Percentiles rank a stretch among this genome's conserved stretches.
phyloP scores from a whole-genome alignment of 1,140 invertebrate species.

The Cyclargus thomasi region DNA sequence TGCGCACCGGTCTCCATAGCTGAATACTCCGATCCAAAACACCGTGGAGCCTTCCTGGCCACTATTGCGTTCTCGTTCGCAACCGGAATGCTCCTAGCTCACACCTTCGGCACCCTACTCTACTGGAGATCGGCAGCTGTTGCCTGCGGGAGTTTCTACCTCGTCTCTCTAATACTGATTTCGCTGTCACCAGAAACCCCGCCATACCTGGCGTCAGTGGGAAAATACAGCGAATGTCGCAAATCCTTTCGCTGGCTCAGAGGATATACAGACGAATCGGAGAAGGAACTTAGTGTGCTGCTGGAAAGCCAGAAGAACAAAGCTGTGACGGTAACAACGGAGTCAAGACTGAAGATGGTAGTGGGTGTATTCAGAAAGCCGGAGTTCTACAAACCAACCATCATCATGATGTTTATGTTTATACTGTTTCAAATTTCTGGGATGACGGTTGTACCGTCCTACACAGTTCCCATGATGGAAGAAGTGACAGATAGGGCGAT shows the following conservation, averaged over 20 bases:
- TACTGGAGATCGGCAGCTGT: slow-evolving; percentile 61
- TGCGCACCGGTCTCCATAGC: slow-evolving; percentile 59
- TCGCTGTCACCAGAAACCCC: slow-evolving; percentile 59
- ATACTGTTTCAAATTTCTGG: slow-evolving; percentile 62
- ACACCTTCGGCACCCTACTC: slow-evolving; percentile 55
- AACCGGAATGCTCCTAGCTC: slow-evolving; percentile 61
- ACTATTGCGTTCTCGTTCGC: slow-evolving; percentile 67
- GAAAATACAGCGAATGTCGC: slow-evolving; percentile 43
- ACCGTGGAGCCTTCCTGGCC: slow-evolving; percentile 56
- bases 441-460: slow-evolving; percentile 63
- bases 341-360: slow-evolving; percentile 38
- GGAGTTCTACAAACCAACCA: slow-evolving; percentile 62
- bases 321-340: slow-evolving; percentile 20
- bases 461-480: slow-evolving; percentile 59
- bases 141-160: slow-evolving; percentile 55
- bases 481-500: slow-evolving; percentile 46
- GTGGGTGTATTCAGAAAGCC: slow-evolving; percentile 41
- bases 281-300: slow-evolving; percentile 57
- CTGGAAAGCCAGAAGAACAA: slow-evolving; percentile 49
- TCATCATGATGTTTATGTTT: slow-evolving; percentile 70
- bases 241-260: slow-evolving; percentile 56
- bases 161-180: slow-evolving; percentile 47
- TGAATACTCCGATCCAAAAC: slow-evolving; percentile 58
- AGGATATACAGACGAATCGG: slow-evolving; percentile 42
- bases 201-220: slow-evolving; percentile 52